Evolutionary conservation across 2,888 invertebrate species (phyloP).

Genomic region (Epicampocera succincta): DNA sequence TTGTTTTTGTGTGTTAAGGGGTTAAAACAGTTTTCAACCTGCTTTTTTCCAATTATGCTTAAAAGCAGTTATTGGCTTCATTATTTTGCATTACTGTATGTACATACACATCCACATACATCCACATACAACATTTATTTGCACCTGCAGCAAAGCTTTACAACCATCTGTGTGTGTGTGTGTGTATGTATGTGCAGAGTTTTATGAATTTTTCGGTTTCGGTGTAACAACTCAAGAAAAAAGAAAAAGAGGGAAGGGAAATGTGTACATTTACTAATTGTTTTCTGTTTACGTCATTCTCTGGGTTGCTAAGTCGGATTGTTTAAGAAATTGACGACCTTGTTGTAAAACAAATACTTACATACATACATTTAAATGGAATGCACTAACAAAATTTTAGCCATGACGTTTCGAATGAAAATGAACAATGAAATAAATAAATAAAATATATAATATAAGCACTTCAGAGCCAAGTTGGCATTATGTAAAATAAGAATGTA

Average conservation of each 20-base stretch:
- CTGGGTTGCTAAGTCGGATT: conserved; percentile 38
- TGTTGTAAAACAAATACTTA: conserved; percentile 1
- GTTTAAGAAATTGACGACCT: conserved; percentile 52
- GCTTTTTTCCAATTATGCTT: conserved; percentile 37
- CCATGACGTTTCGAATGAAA: no score
- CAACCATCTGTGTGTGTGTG: no score
- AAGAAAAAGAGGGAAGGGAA: conserved; percentile 1
- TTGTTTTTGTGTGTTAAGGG: conserved; percentile 2
- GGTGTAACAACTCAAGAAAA: conserved; percentile 1
- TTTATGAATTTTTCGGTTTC: not conserved
- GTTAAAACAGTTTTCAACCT: conserved; percentile 46
- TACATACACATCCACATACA: no score
- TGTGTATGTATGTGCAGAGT: no score
- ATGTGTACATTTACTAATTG: conserved; percentile 32
- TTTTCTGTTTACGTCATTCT: conserved; percentile 28
- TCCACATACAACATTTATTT: no score
- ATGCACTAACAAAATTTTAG: no score
- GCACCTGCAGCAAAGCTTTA: not conserved
- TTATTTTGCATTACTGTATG: not conserved
- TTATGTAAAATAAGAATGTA: no score
- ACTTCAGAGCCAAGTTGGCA: no score
- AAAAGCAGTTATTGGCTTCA: conserved; percentile 25
- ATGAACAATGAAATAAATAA: no score
- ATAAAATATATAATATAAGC: no score
- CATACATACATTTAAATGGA: no score